Conservation (phyloP, 2,113 vertebrate genomes). For the Peromyscus maniculatus region DNA sequence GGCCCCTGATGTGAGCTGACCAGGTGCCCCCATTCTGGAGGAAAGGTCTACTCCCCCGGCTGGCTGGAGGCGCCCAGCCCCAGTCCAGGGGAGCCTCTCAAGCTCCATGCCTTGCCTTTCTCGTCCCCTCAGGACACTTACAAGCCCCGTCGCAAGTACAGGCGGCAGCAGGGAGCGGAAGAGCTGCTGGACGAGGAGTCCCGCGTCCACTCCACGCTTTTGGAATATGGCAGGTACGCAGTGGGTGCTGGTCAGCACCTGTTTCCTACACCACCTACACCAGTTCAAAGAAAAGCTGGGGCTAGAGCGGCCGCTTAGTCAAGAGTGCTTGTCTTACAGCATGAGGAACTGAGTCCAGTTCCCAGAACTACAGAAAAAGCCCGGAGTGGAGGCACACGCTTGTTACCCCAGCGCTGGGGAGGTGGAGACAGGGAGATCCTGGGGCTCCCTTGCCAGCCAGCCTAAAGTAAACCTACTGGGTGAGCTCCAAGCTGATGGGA, state of each 20-base stretch:
- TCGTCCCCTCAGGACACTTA: conserved; percentile 91
- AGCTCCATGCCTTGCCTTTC: neutral
- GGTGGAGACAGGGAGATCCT: neutral
- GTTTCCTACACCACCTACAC: neutral
- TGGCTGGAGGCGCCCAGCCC: neutral
- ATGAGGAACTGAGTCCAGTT: neutral
- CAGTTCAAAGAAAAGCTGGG: neutral
- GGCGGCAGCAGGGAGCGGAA: conserved; percentile 92
- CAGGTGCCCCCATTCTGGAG: neutral
- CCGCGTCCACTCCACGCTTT: conserved; percentile 95
- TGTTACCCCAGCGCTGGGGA: too few relatives aligned
- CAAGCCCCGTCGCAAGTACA: conserved; percentile 96
- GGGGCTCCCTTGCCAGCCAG: neutral
- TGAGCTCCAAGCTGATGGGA: neutral
- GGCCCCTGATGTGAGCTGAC: neutral
- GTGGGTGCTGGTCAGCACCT: neutral
- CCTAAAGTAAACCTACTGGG: neutral
- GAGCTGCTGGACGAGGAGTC: conserved; percentile 95
- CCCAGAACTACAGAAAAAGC: neutral
- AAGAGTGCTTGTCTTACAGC: neutral
- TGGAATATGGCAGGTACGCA: conserved; percentile 96
- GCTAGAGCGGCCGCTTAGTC: neutral
- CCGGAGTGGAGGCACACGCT: neutral
- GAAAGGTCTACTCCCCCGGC: neutral
- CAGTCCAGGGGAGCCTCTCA: neutral